Conservation (phyloP, 37 sponge, comb jelly and placozoan genomes). For the Spongia lamella region DNA sequence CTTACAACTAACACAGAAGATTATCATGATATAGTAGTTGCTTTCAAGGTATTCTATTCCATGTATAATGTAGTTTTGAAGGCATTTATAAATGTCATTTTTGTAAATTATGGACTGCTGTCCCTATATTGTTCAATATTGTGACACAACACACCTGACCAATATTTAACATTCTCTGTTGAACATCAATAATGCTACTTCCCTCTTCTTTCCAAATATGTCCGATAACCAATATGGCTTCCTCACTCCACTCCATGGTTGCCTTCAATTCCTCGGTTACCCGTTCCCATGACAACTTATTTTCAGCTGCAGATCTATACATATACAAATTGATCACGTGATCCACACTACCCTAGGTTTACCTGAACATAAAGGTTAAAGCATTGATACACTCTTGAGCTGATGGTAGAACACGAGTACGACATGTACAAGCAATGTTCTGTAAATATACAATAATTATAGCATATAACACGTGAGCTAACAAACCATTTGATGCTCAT, state of each 20-base stretch:
- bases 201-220: slow-evolving; percentile 82
- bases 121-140: no score
- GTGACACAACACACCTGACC: slow-evolving; percentile 72
- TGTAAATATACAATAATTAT: no score
- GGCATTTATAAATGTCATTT: no score
- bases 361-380: slow-evolving; percentile 68
- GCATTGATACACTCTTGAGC: slow-evolving; percentile 66
- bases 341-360: no score
- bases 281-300: slow-evolving; percentile 46
- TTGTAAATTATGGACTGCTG: no score
- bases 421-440: no score
- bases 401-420: background rate
- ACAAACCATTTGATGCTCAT: slow-evolving; percentile 54
- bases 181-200: slow-evolving; percentile 8
- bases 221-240: slow-evolving; percentile 41
- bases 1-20: no score
- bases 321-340: background rate
- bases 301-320: slow-evolving; percentile 50
- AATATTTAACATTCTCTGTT: slow-evolving; percentile 37
- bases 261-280: slow-evolving; percentile 58
- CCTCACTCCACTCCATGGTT: slow-evolving; percentile 57
- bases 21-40: no score
- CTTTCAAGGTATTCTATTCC: no score
- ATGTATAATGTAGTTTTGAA: no score
- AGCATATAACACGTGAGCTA: no score